phyloP scores from a whole-genome alignment of 2,888 invertebrate species.

The Cremastinae sp. region DNA sequence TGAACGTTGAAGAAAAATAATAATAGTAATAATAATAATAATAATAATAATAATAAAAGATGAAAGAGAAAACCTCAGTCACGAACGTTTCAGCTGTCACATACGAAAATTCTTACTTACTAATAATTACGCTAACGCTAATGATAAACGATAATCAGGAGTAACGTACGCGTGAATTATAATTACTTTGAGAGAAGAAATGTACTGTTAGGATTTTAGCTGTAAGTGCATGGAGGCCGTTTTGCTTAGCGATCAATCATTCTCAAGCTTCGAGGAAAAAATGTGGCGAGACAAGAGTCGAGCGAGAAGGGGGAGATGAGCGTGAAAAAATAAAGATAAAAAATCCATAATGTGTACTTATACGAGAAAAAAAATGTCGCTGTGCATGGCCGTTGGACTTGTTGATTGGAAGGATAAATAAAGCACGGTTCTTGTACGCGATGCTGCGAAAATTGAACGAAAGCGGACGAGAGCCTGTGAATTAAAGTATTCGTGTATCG shows the following conservation, averaged over 20 bases:
- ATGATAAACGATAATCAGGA: slow-evolving; percentile 44
- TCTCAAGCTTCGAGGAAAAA: slow-evolving; percentile 63
- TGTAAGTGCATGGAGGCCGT: slow-evolving; percentile 68
- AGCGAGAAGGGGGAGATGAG: slow-evolving; percentile 11
- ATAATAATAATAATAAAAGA: no score
- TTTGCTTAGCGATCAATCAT: slow-evolving; percentile 69
- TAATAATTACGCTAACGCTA: slow-evolving; percentile 5
- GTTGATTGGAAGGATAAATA: not conserved
- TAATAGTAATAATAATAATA: no score
- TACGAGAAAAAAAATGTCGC: slow-evolving; percentile 40
- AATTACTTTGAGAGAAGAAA: slow-evolving; percentile 49
- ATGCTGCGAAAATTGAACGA: slow-evolving; percentile 28
- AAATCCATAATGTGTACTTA: slow-evolving; percentile 49
- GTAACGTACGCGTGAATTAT: slow-evolving; percentile 67
- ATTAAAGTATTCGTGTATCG: slow-evolving; percentile 30
- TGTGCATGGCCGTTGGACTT: slow-evolving; percentile 54
- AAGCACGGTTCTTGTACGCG: slow-evolving; percentile 43
- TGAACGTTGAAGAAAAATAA: not conserved
- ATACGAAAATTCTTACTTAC: slow-evolving; percentile 52
- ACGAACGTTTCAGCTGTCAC: slow-evolving; percentile 65
- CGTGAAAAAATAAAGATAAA: slow-evolving; percentile 6
- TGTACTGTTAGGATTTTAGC: slow-evolving; percentile 64
- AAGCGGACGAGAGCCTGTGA: slow-evolving; percentile 33
- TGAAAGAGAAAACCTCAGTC: slow-evolving; percentile 46
- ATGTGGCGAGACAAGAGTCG: slow-evolving; percentile 11